phyloP scores from a whole-genome alignment of 1,140 invertebrate genomes.

The Myzus persicae region DNA sequence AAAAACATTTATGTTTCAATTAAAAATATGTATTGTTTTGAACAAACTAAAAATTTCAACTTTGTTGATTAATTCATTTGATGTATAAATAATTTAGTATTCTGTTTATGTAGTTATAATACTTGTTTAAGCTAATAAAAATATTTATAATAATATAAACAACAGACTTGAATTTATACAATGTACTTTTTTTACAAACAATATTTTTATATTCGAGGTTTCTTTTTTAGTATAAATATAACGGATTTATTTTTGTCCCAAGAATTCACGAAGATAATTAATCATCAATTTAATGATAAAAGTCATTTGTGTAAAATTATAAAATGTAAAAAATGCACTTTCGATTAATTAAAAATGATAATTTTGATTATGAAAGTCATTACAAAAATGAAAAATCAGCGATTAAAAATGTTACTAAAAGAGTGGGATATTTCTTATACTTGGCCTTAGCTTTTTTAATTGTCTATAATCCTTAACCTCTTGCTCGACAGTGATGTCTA shows the following conservation, averaged over 20 bases:
- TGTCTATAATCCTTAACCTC: not conserved
- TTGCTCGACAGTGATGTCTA: no score
- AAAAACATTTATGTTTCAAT: not conserved
- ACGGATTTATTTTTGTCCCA: not conserved
- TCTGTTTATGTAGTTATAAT: not conserved
- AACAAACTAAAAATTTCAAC: not conserved
- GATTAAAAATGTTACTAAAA: not conserved
- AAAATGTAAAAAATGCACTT: not conserved
- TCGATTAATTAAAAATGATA: not conserved
- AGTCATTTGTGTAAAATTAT: not conserved
- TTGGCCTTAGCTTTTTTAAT: not conserved
- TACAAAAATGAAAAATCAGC: not conserved
- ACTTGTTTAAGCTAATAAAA: not conserved
- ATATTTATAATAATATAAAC: not conserved
- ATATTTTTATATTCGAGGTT: not conserved
- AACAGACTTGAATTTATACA: not conserved
- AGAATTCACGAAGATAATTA: not conserved
- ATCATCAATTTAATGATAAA: not conserved
- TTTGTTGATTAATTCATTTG: not conserved
- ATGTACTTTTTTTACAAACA: not conserved
- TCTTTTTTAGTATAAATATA: not conserved
- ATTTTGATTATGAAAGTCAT: not conserved
- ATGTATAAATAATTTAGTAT: not conserved
- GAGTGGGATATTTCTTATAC: not conserved
- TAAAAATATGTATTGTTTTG: no score